Evolutionary conservation across 2,888 invertebrate species (phyloP), one percentile per base, ranked within the genome.

Genomic region (Diaprepes abbreviatus): DNA sequence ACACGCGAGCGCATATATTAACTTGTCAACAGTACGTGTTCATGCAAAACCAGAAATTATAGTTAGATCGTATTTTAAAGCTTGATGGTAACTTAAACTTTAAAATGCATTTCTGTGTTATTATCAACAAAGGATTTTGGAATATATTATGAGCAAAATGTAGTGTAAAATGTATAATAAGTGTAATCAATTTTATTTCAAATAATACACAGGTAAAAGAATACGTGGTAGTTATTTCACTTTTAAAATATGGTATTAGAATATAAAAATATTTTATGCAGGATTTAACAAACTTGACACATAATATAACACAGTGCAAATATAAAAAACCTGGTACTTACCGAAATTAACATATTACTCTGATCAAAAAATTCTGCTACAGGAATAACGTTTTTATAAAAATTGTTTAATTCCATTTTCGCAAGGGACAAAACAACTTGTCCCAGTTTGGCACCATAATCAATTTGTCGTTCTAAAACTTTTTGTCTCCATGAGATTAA

Each of bases 301-400:
- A n/a, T n/a, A n/a, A n/a, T n/a, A n/a, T n/a, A n/a, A n/a, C n/a
- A n/a, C n/a, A n/a, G n/a, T n/a, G n/a, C n/a, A n/a, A n/a, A n/a
- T n/a, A n/a, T n/a, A n/a, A n/a, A n/a, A n/a, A n/a, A n/a, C n/a
- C n/a, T n/a, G 14, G 21, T 43, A 83, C 85, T 86, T 84, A 92
- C 92, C 84, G 90, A 89, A 77, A 89, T 84, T 40, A 92, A 85
- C 88, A 94, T 91, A 80, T 93, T 93, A 80, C 91, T 91, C 84
- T 95, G 94, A 81, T 95, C 95, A 82, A 94, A 95, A 85, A 94
- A 95, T 82, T 95, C 95, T 0, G 94, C 94, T 17, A 95, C 95
- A 0, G 95, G 94, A 90, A 94, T 93, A 55, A 95, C 95, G 84
- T 92, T 92, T 81, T 91, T 91, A 82, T 93, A 94, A 88, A 95